These are phyloP conservation scores for Aphaenogaster ashmeadi DNA, from an alignment of 1,140 invertebrate genomes.

Conservation along the genomic window DNA sequence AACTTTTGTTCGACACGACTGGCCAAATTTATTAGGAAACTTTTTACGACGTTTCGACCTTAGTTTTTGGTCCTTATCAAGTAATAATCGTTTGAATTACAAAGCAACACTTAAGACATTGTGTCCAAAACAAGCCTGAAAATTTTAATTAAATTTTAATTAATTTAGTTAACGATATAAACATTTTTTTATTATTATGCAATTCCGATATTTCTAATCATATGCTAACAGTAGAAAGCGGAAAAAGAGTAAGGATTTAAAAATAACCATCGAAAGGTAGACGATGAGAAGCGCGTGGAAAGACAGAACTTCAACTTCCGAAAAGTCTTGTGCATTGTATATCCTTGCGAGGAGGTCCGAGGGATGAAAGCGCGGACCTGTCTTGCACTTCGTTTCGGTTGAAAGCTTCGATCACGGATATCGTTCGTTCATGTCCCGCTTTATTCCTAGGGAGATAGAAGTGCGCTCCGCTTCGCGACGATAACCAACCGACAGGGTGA, in stretches of 20 bases:
- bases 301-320: slow-evolving; percentile 30
- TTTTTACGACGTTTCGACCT: too few relatives aligned
- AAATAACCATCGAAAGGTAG: neutral
- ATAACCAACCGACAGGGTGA: slow-evolving; percentile 28
- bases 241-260: neutral
- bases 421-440: slow-evolving; percentile 48
- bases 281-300: neutral
- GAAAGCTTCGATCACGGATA: slow-evolving; percentile 63
- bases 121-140: too few relatives aligned
- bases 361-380: slow-evolving; percentile 21
- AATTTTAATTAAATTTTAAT: too few relatives aligned
- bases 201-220: neutral
- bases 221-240: neutral
- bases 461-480: slow-evolving; percentile 21
- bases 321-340: slow-evolving; percentile 31
- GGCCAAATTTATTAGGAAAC: too few relatives aligned
- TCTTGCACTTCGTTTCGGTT: slow-evolving; percentile 60
- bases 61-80: too few relatives aligned
- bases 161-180: neutral
- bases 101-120: too few relatives aligned
- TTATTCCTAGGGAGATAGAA: slow-evolving; percentile 50
- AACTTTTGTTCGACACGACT: too few relatives aligned
- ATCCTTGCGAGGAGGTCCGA: neutral
- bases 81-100: too few relatives aligned
- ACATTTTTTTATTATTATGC: neutral